phyloP scores from a whole-genome alignment of 2,113 vertebrate species.

The Prionailurus bengalensis region DNA sequence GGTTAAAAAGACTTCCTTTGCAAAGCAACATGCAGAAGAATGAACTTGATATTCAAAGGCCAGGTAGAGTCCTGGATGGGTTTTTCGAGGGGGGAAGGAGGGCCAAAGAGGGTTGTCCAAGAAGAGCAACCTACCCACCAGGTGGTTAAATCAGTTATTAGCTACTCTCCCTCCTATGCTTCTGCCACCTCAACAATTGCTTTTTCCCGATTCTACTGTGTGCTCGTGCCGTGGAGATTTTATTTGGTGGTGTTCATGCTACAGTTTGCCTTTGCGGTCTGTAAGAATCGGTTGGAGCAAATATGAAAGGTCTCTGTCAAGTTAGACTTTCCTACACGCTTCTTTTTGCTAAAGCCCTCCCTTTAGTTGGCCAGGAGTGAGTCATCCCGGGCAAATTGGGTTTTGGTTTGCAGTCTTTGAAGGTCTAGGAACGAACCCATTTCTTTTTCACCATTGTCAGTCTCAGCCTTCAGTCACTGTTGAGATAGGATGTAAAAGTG shows the following conservation, averaged over 20 bases:
- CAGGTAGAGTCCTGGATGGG: background rate
- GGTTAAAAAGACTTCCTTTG: background rate
- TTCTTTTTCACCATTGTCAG: background rate
- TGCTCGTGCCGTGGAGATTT: background rate
- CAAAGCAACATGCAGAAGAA: background rate
- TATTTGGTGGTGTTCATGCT: background rate
- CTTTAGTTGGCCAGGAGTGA: background rate
- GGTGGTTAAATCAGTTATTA: background rate
- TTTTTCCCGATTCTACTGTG: background rate
- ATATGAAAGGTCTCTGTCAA: background rate
- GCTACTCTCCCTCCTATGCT: background rate
- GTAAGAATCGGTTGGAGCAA: background rate
- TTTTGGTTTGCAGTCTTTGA: constrained; percentile 47
- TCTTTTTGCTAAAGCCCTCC: background rate
- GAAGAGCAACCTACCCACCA: background rate
- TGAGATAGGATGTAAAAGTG: background rate
- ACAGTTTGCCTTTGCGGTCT: background rate
- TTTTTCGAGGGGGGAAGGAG: background rate
- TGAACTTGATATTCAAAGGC: background rate
- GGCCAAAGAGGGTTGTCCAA: background rate
- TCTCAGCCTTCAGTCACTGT: background rate
- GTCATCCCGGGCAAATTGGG: background rate
- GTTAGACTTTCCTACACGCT: background rate
- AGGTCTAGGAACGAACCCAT: background rate
- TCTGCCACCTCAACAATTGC: background rate